Conservation (phyloP, 1,140 invertebrate genomes). For the Sitobion miscanthi region DNA sequence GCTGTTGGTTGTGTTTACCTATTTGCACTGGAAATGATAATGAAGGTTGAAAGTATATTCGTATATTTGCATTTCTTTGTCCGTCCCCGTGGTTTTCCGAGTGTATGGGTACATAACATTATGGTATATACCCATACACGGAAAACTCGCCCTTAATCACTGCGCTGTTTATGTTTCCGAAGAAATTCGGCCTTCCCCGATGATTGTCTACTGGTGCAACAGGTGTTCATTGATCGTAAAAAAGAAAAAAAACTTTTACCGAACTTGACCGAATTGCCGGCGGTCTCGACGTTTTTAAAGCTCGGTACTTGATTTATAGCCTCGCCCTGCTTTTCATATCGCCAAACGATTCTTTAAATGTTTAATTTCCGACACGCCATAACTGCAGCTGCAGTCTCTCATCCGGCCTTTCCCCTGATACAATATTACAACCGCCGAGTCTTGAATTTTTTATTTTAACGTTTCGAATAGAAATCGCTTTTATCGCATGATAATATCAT, state of each 20-base stretch:
- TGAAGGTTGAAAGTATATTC: background rate
- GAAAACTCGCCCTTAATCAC: background rate
- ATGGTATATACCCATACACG: no score
- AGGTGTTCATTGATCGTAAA: slow-evolving; percentile 31
- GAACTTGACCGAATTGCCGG: slow-evolving; percentile 26
- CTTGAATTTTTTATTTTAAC: background rate
- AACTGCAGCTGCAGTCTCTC: background rate
- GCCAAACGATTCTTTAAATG: background rate
- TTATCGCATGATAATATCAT: background rate
- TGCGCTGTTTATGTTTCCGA: background rate
- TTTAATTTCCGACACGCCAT: background rate
- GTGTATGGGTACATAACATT: no score
- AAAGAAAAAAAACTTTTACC: background rate
- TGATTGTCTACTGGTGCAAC: background rate
- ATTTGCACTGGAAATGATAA: background rate
- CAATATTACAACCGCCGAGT: background rate
- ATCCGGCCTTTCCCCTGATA: background rate
- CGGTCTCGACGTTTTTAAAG: background rate
- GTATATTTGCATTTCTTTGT: background rate
- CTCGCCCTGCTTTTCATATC: background rate
- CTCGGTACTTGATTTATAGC: slow-evolving; percentile 7
- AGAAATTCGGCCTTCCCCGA: background rate
- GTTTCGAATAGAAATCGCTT: background rate
- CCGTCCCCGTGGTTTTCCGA: no score
- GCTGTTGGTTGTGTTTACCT: slow-evolving; percentile 30